These are phyloP conservation scores for Ryuthela nishihirai DNA, from an alignment of 2,888 invertebrate species.

Conservation along the genomic window DNA sequence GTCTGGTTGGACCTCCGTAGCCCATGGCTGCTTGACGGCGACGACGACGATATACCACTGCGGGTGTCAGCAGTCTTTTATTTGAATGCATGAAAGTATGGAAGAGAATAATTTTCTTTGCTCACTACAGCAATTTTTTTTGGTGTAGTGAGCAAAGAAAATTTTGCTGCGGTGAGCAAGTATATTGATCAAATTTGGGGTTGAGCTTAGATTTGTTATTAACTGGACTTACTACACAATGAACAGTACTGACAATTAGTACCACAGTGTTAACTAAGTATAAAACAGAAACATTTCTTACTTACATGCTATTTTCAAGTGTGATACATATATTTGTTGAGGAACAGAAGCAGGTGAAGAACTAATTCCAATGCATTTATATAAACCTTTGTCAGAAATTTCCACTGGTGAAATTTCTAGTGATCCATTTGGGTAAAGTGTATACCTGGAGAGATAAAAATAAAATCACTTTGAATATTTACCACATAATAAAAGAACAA, in stretches of 20 bases:
- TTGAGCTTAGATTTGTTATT: too few relatives aligned
- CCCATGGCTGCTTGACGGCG: too few relatives aligned
- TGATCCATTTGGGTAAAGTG: conserved; percentile 61
- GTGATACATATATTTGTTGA: conserved; percentile 60
- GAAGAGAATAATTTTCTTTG: too few relatives aligned
- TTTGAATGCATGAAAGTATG: too few relatives aligned
- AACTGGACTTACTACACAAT: too few relatives aligned
- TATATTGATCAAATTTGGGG: too few relatives aligned
- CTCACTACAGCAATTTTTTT: too few relatives aligned
- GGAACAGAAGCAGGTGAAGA: conserved; percentile 54
- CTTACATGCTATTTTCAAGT: conserved; percentile 61
- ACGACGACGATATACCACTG: too few relatives aligned
- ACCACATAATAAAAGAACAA: neutral
- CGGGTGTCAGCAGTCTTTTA: too few relatives aligned
- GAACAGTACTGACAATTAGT: neutral
- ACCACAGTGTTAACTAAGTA: neutral
- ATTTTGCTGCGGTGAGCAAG: too few relatives aligned
- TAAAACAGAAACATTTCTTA: conserved; percentile 42
- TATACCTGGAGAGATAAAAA: conserved; percentile 50
- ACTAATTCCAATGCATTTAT: conserved; percentile 63
- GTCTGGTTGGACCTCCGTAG: too few relatives aligned
- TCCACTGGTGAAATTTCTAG: conserved; percentile 59
- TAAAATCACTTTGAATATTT: neutral
- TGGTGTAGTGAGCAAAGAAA: too few relatives aligned
- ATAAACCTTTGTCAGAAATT: conserved; percentile 61